These are phyloP conservation scores for Butorides virescens DNA, from an alignment of 2,113 vertebrate genomes.

Conservation along the genomic window DNA sequence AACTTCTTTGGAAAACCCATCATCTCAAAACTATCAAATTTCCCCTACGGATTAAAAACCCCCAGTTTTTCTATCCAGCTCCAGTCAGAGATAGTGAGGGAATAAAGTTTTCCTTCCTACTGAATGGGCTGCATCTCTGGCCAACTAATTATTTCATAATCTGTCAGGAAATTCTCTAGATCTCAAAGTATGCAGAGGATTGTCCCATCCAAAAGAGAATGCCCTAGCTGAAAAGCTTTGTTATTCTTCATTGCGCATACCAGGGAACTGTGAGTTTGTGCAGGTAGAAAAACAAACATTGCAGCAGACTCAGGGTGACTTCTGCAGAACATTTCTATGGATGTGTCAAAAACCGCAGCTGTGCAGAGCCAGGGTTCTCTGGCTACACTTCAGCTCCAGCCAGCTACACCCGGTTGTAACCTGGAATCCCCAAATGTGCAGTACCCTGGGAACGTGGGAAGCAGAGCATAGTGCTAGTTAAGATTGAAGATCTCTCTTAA, in stretches of 20 bases:
- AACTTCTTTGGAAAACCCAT: neutral
- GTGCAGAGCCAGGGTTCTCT: neutral
- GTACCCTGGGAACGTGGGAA: neutral
- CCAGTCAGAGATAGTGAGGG: neutral
- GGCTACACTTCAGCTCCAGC: neutral
- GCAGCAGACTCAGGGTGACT: neutral
- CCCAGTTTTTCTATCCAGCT: neutral
- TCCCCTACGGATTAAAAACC: neutral
- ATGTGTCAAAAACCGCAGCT: neutral
- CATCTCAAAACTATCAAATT: neutral
- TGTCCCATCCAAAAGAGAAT: neutral
- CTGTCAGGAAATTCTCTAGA: slow-evolving; percentile 42
- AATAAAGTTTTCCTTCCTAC: slow-evolving; percentile 7
- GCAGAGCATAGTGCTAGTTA: neutral
- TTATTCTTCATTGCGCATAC: neutral
- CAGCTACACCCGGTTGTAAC: neutral
- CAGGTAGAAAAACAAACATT: neutral
- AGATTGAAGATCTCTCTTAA: neutral
- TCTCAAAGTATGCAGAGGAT: neutral
- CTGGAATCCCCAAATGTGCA: neutral
- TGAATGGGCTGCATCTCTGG: neutral
- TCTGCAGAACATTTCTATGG: neutral
- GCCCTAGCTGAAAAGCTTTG: neutral
- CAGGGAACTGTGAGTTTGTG: neutral
- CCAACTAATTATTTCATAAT: slow-evolving; percentile 26